Evolutionary conservation across 2,797 vertebrate genomes (phyloP), one percentile per base, ranked within the genome.

Genomic region (Crenichthys baileyi): DNA sequence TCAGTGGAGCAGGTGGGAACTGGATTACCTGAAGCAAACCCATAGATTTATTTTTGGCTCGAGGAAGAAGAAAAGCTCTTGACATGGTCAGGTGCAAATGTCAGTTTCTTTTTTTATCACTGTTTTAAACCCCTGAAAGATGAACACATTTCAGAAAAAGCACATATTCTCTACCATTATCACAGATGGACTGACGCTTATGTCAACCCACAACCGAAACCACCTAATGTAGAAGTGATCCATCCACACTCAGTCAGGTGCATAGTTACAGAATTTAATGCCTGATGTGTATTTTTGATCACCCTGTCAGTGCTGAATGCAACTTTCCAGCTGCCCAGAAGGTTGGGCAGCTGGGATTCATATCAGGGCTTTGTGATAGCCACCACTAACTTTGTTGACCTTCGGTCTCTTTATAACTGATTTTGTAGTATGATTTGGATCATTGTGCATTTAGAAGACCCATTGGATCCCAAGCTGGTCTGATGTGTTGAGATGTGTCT

Each of bases 71-170:
- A 85, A 87, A 85, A 87, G 13, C 83, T 85, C 80, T 87, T 83
- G 80, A 92, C 84, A 86, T 63, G 65, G 75, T 75, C 89, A 92
- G 90, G 89, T 92, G 90, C 87, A 90, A 79, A 82, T 46, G 71
- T 74, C 83, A 83, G 65, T 36, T 68, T 12, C 5, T 71, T 77
- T 26, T 26, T 76, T 72, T 44, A 22, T 88, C 50, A 60, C 11
- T 82, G 12, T 81, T 83, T 79, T 83, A 75, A 48, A 70, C 60
- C 73, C 51, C 20, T 55, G 58, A 81, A 83, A 81, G 87, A 91
- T 83, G 67, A 81, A 83, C 79, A 82, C 75, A 76, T 87, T 92
- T 92, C 39, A 85, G 74, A 20, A 82, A 79, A 82, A 85, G 75
- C 56, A 46, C 77, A n/a, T 72, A 68, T 83, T 91, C 85, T 87